A percentile compares a stretch with the other conserved stretches of the same genome.
Evolutionary conservation across 2,888 invertebrate genomes (phyloP).

Genomic region (Argynnis bischoffii): DNA sequence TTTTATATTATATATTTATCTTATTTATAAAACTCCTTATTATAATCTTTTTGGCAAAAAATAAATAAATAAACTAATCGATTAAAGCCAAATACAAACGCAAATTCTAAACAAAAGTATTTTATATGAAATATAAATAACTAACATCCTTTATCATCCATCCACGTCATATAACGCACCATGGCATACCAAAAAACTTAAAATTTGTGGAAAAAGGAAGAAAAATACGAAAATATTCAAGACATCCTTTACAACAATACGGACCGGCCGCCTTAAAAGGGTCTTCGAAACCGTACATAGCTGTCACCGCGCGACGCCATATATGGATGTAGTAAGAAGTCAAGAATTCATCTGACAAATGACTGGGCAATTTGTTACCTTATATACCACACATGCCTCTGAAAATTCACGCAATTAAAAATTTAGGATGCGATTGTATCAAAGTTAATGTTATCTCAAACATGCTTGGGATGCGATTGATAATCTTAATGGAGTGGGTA

Average conservation of each 20-base stretch:
- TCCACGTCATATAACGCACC: neutral
- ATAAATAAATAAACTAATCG: neutral
- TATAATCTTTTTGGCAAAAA: too few species aligned
- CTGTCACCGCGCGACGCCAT: conserved; percentile 64
- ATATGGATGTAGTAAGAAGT: conserved; percentile 68
- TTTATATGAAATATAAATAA: neutral
- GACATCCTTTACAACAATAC: conserved; percentile 57
- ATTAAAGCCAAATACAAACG: neutral
- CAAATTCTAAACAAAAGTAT: neutral
- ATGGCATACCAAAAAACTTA: conserved; percentile 1
- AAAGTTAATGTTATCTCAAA: neutral
- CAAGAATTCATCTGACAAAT: conserved; percentile 76
- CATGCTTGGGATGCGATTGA: neutral
- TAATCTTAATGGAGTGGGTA: too few species aligned
- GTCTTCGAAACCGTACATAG: conserved; percentile 49
- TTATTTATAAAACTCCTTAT: too few species aligned
- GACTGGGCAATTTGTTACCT: conserved; percentile 73
- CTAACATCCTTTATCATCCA: neutral
- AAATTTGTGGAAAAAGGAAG: neutral
- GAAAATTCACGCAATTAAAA: conserved; percentile 38
- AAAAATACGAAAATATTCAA: conserved; percentile 35
- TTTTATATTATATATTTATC: too few species aligned
- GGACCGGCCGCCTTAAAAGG: conserved; percentile 60
- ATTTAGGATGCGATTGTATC: conserved; percentile 17
- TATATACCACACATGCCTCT: conserved; percentile 42